A percentile compares a stretch with the other conserved stretches of the same genome.
These are phyloP conservation scores for Alentia gelatinosa DNA, from an alignment of 2,888 invertebrate genomes.

Conservation along the genomic window DNA sequence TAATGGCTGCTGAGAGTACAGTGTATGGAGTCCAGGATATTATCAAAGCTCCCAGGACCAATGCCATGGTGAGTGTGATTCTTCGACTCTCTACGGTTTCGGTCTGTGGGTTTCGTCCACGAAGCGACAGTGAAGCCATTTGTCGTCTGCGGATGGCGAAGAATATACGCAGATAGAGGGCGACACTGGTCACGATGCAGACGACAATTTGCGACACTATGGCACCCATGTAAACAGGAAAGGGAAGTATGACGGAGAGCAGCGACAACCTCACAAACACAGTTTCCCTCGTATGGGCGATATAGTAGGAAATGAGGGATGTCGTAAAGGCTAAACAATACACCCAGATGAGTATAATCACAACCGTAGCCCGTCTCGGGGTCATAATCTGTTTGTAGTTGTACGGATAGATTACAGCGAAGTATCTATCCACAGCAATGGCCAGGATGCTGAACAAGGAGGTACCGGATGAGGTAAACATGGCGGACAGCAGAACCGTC, in stretches of 20 bases:
- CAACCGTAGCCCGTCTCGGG: neutral
- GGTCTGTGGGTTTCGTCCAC: neutral
- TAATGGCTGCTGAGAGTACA: neutral
- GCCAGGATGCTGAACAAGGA: slow-evolving; percentile 31
- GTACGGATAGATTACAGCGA: slow-evolving; percentile 28
- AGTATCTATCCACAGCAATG: slow-evolving; percentile 31
- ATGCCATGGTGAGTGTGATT: neutral
- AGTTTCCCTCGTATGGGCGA: neutral
- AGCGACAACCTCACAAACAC: neutral
- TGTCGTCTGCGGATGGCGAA: neutral
- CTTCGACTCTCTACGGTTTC: neutral
- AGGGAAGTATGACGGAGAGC: neutral
- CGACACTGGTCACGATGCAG: slow-evolving; percentile 2
- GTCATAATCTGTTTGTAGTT: slow-evolving; percentile 47
- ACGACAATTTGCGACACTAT: slow-evolving; percentile 18
- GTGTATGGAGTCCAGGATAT: slow-evolving; percentile 46
- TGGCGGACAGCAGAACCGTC: neutral
- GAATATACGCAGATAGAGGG: neutral
- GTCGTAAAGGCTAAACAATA: neutral
- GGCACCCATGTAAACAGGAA: slow-evolving; percentile 18
- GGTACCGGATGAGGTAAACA: slow-evolving; percentile 24
- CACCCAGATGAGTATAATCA: slow-evolving; percentile 7
- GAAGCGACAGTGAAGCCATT: neutral
- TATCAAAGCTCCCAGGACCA: slow-evolving; percentile 10
- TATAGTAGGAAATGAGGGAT: neutral